These are phyloP conservation scores for Sinopyrophorus schimmeli DNA, from an alignment of 2,888 invertebrate genomes.

Conservation along the genomic window DNA sequence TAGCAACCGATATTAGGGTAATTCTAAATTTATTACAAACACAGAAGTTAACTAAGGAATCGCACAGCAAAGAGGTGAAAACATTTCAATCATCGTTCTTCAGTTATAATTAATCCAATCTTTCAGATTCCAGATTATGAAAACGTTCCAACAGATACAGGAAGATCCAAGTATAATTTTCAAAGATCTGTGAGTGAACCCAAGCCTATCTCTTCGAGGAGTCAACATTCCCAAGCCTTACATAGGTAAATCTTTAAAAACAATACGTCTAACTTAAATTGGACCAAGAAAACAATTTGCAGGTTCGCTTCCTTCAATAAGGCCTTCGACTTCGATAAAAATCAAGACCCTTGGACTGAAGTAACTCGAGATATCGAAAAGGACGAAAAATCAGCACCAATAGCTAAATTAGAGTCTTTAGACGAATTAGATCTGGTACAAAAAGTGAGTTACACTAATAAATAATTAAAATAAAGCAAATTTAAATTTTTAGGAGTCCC, in stretches of 20 bases:
- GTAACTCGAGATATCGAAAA: slow-evolving; percentile 37
- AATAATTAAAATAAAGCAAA: too few species aligned
- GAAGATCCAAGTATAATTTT: slow-evolving; percentile 49
- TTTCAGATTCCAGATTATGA: slow-evolving; percentile 53
- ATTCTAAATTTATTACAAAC: slow-evolving; percentile 60
- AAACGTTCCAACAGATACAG: slow-evolving; percentile 49
- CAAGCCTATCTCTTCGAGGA: slow-evolving; percentile 52
- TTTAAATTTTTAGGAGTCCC: slow-evolving; percentile 44
- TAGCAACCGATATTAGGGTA: slow-evolving; percentile 73
- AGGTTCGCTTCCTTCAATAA: slow-evolving; percentile 55
- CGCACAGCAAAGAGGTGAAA: not conserved
- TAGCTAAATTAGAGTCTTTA: slow-evolving; percentile 67
- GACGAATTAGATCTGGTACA: slow-evolving; percentile 64
- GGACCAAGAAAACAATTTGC: slow-evolving; percentile 34
- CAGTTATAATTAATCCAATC: too few species aligned
- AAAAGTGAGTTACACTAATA: not conserved
- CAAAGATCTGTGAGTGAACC: slow-evolving; percentile 56
- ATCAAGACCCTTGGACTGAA: slow-evolving; percentile 41
- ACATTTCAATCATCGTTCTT: not conserved
- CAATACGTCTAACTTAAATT: too few species aligned
- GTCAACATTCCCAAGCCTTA: slow-evolving; percentile 52
- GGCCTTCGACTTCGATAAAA: slow-evolving; percentile 52
- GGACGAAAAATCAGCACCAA: slow-evolving; percentile 59
- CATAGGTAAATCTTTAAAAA: slow-evolving; percentile 55
- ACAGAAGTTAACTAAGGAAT: slow-evolving; percentile 32